phyloP scores from a whole-genome alignment of 2,888 invertebrate species.

The Pheosia tremula region DNA sequence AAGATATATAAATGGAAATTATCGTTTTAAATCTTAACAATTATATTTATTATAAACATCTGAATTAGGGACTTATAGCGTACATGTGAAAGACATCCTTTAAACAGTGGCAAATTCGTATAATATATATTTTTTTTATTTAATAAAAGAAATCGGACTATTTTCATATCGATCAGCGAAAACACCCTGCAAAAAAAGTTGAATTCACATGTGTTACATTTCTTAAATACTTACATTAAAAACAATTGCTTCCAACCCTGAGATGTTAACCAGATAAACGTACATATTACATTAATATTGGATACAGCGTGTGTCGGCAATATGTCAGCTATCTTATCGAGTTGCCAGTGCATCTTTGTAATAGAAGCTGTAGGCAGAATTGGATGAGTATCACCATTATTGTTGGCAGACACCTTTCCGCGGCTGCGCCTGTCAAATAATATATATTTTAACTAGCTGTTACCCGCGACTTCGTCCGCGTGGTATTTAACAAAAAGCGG shows the following conservation, averaged over 20 bases:
- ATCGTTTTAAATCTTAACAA: background rate
- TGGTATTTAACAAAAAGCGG: no score
- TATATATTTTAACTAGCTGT: no score
- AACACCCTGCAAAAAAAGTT: background rate
- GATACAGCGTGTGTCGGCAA: slow-evolving; percentile 9
- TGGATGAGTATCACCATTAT: slow-evolving; percentile 68
- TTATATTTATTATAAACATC: slow-evolving; percentile 22
- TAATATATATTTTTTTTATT: no score
- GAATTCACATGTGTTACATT: background rate
- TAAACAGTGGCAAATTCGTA: no score
- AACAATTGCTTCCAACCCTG: slow-evolving; percentile 49
- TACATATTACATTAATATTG: slow-evolving; percentile 24
- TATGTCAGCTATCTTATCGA: slow-evolving; percentile 73
- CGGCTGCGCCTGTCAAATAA: slow-evolving; percentile 61
- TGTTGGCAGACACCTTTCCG: slow-evolving; percentile 68
- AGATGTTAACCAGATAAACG: slow-evolving; percentile 28
- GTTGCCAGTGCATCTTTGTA: slow-evolving; percentile 65
- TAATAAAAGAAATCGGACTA: no score
- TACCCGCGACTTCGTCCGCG: no score
- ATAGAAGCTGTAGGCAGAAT: slow-evolving; percentile 62
- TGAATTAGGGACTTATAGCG: slow-evolving; percentile 10
- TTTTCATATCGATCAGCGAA: no score
- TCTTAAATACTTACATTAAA: slow-evolving; percentile 11
- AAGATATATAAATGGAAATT: background rate
- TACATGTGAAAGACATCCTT: no score